Conservation (phyloP, 1,140 invertebrate species). For the Muscidifurax raptorellus region DNA sequence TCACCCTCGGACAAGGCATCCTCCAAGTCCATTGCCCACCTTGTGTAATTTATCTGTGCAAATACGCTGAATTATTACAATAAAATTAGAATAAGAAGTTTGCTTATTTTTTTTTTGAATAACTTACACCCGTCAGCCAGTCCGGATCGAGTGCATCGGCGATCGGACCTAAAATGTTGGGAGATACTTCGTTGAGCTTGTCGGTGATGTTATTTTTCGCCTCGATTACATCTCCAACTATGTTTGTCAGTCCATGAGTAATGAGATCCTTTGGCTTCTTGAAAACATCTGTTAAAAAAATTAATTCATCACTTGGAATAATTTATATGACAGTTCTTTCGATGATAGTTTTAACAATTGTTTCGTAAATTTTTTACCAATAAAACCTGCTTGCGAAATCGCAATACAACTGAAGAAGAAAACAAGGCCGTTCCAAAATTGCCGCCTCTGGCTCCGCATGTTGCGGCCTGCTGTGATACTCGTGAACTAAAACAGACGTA, state of each 20-base stretch:
- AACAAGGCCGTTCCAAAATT: neutral
- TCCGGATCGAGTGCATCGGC: conserved; percentile 31
- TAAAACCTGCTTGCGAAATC: neutral
- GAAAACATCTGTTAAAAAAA: too few relatives aligned
- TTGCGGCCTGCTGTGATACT: neutral
- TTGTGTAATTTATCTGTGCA: conserved; percentile 73
- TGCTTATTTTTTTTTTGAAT: neutral
- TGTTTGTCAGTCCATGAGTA: neutral
- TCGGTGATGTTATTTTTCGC: neutral
- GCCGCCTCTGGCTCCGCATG: neutral
- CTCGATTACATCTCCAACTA: neutral
- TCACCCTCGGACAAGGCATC: conserved; percentile 77
- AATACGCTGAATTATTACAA: neutral
- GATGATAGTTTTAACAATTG: neutral
- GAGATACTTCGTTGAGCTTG: neutral
- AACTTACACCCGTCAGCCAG: conserved; percentile 32
- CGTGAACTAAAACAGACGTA: too few relatives aligned
- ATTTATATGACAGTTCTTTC: too few relatives aligned
- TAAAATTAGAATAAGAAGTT: too few relatives aligned
- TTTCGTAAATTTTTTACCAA: neutral
- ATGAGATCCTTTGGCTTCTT: neutral
- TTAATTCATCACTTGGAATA: too few relatives aligned
- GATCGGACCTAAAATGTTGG: conserved; percentile 15
- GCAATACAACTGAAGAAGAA: neutral
- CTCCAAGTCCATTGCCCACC: conserved; percentile 83